Conservation (phyloP, 2,888 invertebrate species). For the Brachypterus glaber region DNA sequence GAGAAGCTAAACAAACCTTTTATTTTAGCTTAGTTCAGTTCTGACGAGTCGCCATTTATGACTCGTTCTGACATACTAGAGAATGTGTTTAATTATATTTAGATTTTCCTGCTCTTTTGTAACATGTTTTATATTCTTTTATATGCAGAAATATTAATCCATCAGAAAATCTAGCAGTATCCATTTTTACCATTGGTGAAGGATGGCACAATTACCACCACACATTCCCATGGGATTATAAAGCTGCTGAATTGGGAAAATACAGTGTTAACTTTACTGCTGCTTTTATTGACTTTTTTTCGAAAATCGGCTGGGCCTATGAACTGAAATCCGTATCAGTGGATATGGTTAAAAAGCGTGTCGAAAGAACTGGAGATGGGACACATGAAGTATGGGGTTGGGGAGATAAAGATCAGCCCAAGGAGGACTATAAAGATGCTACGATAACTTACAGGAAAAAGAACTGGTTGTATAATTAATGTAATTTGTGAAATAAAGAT, state of each 20-base stretch:
- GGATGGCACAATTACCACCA: constrained; percentile 88
- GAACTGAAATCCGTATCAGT: constrained; percentile 72
- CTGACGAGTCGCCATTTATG: too few relatives aligned
- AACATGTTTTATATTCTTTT: too few relatives aligned
- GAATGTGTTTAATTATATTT: too few relatives aligned
- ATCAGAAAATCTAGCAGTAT: constrained; percentile 58
- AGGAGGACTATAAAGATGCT: constrained; percentile 33
- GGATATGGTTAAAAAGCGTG: constrained; percentile 59
- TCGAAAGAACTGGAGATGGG: constrained; percentile 39
- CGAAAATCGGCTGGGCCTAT: constrained; percentile 78
- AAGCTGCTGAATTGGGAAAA: constrained; percentile 69
- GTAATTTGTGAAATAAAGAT: too few relatives aligned
- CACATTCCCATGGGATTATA: constrained; percentile 78
- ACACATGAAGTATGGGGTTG: constrained; percentile 62
- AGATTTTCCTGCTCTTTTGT: too few relatives aligned
- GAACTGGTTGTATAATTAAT: too few relatives aligned
- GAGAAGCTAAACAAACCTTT: too few relatives aligned
- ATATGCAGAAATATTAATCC: constrained; percentile 54
- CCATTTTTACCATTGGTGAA: constrained; percentile 61
- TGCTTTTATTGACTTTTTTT: constrained; percentile 69
- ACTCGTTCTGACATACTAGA: too few relatives aligned
- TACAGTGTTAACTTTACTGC: constrained; percentile 66
- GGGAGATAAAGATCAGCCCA: constrained; percentile 59
- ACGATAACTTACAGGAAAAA: constrained; percentile 30
- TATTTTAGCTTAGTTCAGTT: too few relatives aligned